Base-by-base conservation (phyloP, 2,797 vertebrate species). In the Sebastes minor region DNA sequence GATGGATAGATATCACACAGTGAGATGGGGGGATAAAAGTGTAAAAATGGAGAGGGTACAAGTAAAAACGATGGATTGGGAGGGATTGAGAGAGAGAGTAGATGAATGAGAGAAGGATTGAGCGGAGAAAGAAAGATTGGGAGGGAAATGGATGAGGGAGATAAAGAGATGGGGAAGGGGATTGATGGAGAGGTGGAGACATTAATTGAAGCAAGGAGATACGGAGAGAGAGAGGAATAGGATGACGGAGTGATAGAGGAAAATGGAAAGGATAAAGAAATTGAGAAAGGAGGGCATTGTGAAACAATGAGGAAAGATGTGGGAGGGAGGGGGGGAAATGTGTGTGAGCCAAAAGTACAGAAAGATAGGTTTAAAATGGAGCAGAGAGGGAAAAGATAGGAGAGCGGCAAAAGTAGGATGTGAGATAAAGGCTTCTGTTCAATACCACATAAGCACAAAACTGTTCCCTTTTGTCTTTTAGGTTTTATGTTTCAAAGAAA, bases 341-440 rank as follows among this genome's bases (percentile, higher is more conserved):
- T 68, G 71, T 74, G 71, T 82, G 74, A 72, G 66, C 56, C 60
- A 66, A 80, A 76, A 78, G 35, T 68, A 52, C 25, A 77, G n/a
- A 70, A 81, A 78, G 66, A 89, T 52, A 80, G 66, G 42, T 80
- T 76, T 78, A 61, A 88, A 87, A 78, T 55, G 61, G 79, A 88
- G 71, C 67, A 80, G 68, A 63, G 78, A 66, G 63, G 57, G 76
- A 67, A 76, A 71, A 62, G 77, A 85, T 89, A 86, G 80, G 59
- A 69, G 63, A 80, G 78, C 63, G 56, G 35, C 65, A 78, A 82
- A 74, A 62, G 35, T 25, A 49, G 73, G 56, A 81, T 81, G 23
- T 82, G 80, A 86, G 72, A 90, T 86, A 82, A 91, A 86, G 33
- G 71, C 64, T 76, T 74, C 75, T 68, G 53, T 77, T 89, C 79